These are phyloP conservation scores for Copsychus sechellarum DNA, from an alignment of 2,113 vertebrate species.

Conservation along the genomic window DNA sequence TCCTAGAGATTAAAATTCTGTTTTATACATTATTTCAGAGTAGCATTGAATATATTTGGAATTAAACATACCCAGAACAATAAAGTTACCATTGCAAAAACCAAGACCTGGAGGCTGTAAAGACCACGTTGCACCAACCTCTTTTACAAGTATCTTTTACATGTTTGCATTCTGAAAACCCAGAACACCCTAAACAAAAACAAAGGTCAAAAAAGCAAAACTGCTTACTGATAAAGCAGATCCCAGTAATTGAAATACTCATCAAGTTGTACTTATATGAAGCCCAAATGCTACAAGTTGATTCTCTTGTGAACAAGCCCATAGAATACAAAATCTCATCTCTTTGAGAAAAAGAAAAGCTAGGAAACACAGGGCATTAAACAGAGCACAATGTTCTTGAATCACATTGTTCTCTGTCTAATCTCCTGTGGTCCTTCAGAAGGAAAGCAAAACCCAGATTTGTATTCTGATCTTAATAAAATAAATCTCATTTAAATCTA, in stretches of 20 bases:
- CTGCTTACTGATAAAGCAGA: not conserved
- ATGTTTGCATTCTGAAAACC: not conserved
- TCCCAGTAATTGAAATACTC: not conserved
- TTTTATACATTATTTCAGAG: not conserved
- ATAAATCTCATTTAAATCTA: not conserved
- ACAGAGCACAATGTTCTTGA: not conserved
- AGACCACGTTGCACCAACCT: not conserved
- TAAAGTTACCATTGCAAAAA: not conserved
- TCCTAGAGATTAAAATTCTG: conserved; percentile 78
- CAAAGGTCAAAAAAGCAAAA: not conserved
- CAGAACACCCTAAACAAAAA: not conserved
- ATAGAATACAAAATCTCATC: not conserved
- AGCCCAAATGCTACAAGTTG: not conserved
- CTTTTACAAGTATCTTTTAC: not conserved
- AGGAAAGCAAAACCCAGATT: not conserved
- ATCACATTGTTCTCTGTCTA: not conserved
- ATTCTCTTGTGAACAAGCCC: not conserved
- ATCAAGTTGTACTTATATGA: not conserved
- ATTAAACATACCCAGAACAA: not conserved
- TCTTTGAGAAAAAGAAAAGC: not conserved
- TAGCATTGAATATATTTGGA: not conserved
- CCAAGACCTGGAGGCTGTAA: not conserved
- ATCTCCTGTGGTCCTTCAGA: not conserved
- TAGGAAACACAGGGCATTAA: not conserved
- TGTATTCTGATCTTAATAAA: not conserved